A percentile compares a stretch with the other conserved stretches of the same genome.
These are phyloP conservation scores for Falco peregrinus DNA, from an alignment of 2,797 vertebrate species.

Conservation along the genomic window DNA sequence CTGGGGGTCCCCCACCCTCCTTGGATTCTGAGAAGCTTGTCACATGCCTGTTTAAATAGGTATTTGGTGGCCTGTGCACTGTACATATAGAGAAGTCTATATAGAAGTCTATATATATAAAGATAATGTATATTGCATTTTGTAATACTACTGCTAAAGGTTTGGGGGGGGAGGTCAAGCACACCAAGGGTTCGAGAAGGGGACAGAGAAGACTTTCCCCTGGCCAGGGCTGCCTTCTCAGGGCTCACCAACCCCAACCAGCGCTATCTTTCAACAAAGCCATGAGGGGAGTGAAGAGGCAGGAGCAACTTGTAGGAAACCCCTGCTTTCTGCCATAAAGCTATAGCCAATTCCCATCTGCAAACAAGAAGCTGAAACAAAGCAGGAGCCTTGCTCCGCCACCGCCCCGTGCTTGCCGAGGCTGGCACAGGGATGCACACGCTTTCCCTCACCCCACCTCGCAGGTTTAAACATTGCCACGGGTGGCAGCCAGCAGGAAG, in stretches of 20 bases:
- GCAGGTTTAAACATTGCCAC: neutral
- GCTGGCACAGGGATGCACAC: neutral
- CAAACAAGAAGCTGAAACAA: neutral
- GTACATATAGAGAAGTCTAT: neutral
- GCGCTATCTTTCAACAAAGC: neutral
- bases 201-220: neutral
- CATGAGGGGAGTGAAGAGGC: neutral
- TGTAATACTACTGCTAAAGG: neutral
- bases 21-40: neutral
- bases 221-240: neutral
- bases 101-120: neutral
- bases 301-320: neutral
- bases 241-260: fast-evolving
- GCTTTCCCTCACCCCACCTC: neutral
- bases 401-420: fast-evolving
- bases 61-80: neutral
- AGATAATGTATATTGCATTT: neutral
- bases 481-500: neutral
- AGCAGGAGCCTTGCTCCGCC: neutral
- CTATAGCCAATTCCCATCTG: neutral
- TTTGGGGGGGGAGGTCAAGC: neutral
- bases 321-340: neutral
- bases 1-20: neutral
- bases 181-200: neutral
- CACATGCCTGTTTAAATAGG: neutral